A percentile compares a stretch with the other conserved stretches of the same genome.
These are phyloP conservation scores for Myoxocephalus aenaeus DNA, from an alignment of 2,797 vertebrate genomes.

Conservation along the genomic window DNA sequence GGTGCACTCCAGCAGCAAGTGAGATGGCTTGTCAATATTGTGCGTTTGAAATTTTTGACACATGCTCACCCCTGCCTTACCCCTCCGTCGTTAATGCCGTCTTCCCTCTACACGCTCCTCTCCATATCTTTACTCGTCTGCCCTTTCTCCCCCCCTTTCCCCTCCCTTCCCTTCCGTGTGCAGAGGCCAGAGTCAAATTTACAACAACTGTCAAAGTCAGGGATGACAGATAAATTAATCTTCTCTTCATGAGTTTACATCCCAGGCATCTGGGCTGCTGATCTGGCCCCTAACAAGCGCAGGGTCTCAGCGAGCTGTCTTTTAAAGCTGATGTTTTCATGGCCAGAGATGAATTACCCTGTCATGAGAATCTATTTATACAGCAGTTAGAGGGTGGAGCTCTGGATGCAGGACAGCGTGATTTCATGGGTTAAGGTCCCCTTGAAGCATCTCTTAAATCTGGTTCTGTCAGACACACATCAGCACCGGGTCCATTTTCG, in stretches of 20 bases:
- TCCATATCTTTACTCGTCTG: constrained; percentile 68
- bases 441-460: constrained; percentile 90
- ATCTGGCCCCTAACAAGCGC: constrained; percentile 96
- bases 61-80: constrained; percentile 57
- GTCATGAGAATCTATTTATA: constrained; percentile 97
- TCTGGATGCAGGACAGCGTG: constrained; percentile 89
- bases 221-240: constrained; percentile 98
- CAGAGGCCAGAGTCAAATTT: constrained; percentile 93
- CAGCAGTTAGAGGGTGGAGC: constrained; percentile 90
- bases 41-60: constrained; percentile 78
- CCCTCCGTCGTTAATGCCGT: constrained; percentile 64
- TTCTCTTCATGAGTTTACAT: constrained; percentile 98
- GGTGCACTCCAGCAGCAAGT: constrained; percentile 69
- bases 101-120: constrained; percentile 63
- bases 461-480: constrained; percentile 83
- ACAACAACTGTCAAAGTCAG: constrained; percentile 95
- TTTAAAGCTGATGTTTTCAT: constrained; percentile 97
- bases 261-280: constrained; percentile 93
- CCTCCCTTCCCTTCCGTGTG: constrained; percentile 68
- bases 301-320: constrained; percentile 92
- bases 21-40: constrained; percentile 70
- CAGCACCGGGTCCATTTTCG: constrained; percentile 73
- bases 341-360: constrained; percentile 97
- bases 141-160: constrained; percentile 41
- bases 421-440: constrained; percentile 92